A percentile compares a stretch with the other conserved stretches of the same genome.
phyloP scores from a whole-genome alignment of 2,888 invertebrate species.

The Habrosyne pyritoides region DNA sequence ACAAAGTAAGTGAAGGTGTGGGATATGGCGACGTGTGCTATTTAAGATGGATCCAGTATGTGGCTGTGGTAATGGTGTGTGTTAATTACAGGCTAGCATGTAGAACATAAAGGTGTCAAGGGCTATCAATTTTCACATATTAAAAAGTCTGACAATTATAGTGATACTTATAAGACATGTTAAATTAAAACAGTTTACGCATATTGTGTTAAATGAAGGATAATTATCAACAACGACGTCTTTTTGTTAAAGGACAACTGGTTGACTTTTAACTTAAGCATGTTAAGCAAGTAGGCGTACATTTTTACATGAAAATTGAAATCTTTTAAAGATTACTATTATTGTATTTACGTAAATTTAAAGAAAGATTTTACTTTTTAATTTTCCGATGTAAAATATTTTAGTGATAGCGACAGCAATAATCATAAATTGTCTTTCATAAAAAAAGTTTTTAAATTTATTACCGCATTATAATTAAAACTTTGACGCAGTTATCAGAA shows the following conservation, averaged over 20 bases:
- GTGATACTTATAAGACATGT: background rate
- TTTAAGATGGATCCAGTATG: constrained; percentile 1
- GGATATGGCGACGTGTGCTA: background rate
- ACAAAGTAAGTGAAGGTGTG: background rate
- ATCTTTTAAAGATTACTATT: background rate
- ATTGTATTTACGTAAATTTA: background rate
- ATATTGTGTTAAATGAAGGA: background rate
- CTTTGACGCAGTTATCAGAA: constrained; percentile 44
- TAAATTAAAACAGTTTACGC: background rate
- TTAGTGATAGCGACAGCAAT: background rate
- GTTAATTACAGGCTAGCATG: constrained; percentile 21
- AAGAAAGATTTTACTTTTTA: background rate
- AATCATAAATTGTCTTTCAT: background rate
- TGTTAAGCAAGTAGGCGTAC: background rate
- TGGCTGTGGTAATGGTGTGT: too few relatives aligned
- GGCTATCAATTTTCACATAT: constrained; percentile 18
- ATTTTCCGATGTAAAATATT: background rate
- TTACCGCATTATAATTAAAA: constrained; percentile 35
- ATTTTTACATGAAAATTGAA: background rate
- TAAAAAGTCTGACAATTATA: background rate
- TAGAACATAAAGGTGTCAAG: constrained; percentile 45
- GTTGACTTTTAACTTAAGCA: background rate
- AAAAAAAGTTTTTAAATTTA: constrained; percentile 4
- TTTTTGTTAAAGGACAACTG: background rate
- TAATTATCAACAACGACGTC: background rate